These are phyloP conservation scores for Mesoligia furuncula DNA, from an alignment of 2,888 invertebrate genomes.

Conservation along the genomic window DNA sequence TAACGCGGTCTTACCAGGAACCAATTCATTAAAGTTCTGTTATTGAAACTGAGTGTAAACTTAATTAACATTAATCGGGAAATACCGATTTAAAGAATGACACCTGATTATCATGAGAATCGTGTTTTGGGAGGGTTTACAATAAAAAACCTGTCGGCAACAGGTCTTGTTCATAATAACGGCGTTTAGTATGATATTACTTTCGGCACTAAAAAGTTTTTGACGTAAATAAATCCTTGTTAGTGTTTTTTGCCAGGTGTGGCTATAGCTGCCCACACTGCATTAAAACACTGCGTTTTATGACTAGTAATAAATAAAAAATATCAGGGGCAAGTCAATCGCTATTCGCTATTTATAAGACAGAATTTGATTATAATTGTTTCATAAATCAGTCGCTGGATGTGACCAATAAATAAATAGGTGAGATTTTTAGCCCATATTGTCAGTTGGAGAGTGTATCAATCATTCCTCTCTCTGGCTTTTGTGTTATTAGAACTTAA, in stretches of 20 bases:
- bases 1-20: background rate
- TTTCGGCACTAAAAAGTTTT: slow-evolving; percentile 8
- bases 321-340: background rate
- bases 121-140: background rate
- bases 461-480: background rate
- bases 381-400: no score
- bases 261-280: no score
- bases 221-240: background rate
- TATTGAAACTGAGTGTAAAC: background rate
- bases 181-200: slow-evolving; percentile 27
- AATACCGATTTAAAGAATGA: slow-evolving; percentile 28
- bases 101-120: slow-evolving; percentile 24
- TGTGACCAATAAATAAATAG: no score
- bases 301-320: background rate
- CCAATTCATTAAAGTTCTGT: background rate
- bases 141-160: slow-evolving; percentile 42
- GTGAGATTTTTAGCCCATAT: background rate
- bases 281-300: no score
- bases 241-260: slow-evolving; percentile 6
- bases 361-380: background rate
- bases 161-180: slow-evolving; percentile 22
- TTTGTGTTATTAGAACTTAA: background rate
- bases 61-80: slow-evolving; percentile 20
- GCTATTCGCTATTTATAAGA: background rate
- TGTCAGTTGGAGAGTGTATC: background rate